Evolutionary conservation across 2,888 invertebrate genomes (phyloP), one percentile per base, ranked within the genome.

Genomic region (Horisme vitalbata): DNA sequence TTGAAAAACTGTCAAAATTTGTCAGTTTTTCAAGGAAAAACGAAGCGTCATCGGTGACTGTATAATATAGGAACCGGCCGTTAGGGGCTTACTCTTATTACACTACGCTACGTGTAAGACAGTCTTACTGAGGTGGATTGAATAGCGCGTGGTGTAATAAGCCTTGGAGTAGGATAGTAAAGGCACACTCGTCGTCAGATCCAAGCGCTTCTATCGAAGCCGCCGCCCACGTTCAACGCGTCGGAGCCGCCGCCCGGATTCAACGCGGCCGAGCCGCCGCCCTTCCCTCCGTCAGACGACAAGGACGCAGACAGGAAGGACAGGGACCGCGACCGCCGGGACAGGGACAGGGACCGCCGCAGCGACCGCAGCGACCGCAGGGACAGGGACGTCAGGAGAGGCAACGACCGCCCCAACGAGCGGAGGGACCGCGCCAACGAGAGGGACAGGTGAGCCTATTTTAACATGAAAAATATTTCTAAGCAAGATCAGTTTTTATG

Each of bases 141-240:
- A n/a, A n/a, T n/a, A n/a, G n/a, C n/a, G n/a, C n/a, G n/a, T n/a
- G n/a, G n/a, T n/a, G n/a, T n/a, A n/a, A n/a, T n/a, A n/a, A n/a
- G n/a, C n/a, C n/a, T n/a, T n/a, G n/a, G n/a, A n/a, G n/a, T n/a
- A n/a, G n/a, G n/a, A n/a, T n/a, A n/a, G n/a, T n/a, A n/a, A n/a
- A n/a, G n/a, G n/a, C n/a, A n/a, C n/a, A n/a, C n/a, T 26, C 1
- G 10, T 11, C 26, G 11, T 11, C 52, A 93, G 70, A 78, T 93
- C 7, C 92, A 91, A 59, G 91, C 90, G 0, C 79, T 92, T 2
- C 75, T 90, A 6, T 90, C 90, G 15, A 86, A 86, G 35, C 90
- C 90, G 2, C 88, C 88, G 0, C 88, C 88, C 2, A 61, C 57
- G 43, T 92, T 92, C 74, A 91, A 85, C 63, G 65, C 82, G 0